A percentile compares a stretch with the other conserved stretches of the same genome.
phyloP scores from a whole-genome alignment of 1,140 invertebrate genomes.

The Aleiodes sp. region DNA sequence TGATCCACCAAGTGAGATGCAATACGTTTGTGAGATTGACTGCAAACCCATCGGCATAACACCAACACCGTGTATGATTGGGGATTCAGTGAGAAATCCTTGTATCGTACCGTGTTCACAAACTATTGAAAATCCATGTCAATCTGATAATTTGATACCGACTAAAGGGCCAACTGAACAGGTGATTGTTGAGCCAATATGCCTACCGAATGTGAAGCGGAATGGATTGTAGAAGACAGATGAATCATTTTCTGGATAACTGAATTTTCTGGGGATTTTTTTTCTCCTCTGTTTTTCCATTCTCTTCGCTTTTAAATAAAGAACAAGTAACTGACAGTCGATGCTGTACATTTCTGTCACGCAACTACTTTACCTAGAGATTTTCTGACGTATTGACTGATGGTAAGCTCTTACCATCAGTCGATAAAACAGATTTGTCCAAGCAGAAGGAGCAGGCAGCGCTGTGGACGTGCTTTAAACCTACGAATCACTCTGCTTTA shows the following conservation, averaged over 20 bases:
- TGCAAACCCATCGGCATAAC: conserved; percentile 47
- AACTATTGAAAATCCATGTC: conserved; percentile 1
- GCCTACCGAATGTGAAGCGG: conserved; percentile 41
- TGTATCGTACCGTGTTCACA: conserved; percentile 8
- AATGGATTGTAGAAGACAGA: conserved; percentile 34
- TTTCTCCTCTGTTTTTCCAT: too few relatives aligned
- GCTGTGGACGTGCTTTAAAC: too few relatives aligned
- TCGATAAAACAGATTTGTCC: background rate
- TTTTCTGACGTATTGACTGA: background rate
- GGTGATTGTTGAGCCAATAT: conserved; percentile 37
- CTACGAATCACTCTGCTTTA: too few relatives aligned
- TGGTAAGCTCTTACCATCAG: background rate
- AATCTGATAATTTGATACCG: too few relatives aligned
- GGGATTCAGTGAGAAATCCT: conserved; percentile 27
- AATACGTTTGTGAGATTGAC: conserved; percentile 47
- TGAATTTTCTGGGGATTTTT: too few relatives aligned
- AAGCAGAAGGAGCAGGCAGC: background rate
- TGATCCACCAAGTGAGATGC: conserved; percentile 47
- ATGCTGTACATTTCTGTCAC: too few relatives aligned
- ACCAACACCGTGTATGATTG: conserved; percentile 32
- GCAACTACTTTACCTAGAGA: too few relatives aligned
- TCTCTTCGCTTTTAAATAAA: too few relatives aligned
- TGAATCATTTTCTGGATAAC: too few relatives aligned
- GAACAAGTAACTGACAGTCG: background rate
- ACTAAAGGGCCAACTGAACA: conserved; percentile 28